Conservation (phyloP, 1,140 invertebrate species). For the Agrilus planipennis region DNA sequence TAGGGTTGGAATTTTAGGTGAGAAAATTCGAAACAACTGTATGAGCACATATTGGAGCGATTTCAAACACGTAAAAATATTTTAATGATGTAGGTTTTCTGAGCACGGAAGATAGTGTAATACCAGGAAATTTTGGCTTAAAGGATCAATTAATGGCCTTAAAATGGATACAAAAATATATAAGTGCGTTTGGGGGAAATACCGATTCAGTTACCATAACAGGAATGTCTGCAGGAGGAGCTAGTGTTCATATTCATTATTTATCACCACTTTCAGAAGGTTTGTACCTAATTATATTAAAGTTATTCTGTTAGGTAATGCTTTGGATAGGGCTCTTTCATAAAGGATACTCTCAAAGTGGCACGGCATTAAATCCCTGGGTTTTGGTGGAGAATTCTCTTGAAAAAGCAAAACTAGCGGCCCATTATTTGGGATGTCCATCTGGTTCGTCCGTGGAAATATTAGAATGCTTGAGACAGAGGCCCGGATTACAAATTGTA, state of each 20-base stretch:
- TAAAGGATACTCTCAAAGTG: constrained; percentile 61
- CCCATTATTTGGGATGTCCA: constrained; percentile 51
- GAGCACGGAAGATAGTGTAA: constrained; percentile 16
- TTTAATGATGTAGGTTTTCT: constrained; percentile 18
- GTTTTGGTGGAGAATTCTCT: constrained; percentile 32
- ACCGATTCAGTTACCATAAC: constrained; percentile 38
- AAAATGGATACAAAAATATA: constrained; percentile 46
- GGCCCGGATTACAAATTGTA: constrained; percentile 35
- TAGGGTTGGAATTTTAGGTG: constrained; percentile 44
- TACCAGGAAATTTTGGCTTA: constrained; percentile 42
- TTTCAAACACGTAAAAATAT: too few species aligned
- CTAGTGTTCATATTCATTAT: constrained; percentile 39
- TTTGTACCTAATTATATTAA: background rate
- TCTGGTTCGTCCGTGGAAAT: constrained; percentile 22
- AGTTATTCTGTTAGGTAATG: constrained; percentile 11
- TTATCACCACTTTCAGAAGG: constrained; percentile 39
- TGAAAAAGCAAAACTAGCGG: constrained; percentile 39
- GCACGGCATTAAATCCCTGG: constrained; percentile 59
- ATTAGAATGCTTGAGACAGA: constrained; percentile 43
- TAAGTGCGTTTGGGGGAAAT: constrained; percentile 45
- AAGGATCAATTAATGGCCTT: constrained; percentile 43
- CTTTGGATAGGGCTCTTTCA: constrained; percentile 36
- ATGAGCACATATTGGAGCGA: too few species aligned
- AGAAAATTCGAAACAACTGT: background rate
- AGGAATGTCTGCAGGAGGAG: constrained; percentile 36